Base-by-base conservation (phyloP, 2,888 invertebrate genomes). In the Thyatira batis region DNA sequence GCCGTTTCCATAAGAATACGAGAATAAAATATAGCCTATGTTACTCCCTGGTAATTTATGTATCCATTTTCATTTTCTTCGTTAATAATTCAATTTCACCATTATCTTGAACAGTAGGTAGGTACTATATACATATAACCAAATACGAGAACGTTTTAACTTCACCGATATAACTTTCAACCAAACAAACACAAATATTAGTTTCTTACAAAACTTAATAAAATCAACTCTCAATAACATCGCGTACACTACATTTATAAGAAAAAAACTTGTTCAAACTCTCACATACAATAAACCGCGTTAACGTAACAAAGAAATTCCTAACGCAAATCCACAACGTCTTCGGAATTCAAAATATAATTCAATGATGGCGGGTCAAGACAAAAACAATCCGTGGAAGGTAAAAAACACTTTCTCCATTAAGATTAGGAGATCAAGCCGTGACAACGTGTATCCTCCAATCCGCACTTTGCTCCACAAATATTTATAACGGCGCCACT, bases 401-500 rank as follows among this genome's bases (percentile, higher is more conserved):
- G 39, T 39, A 39, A 39, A 33, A 39, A 39, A 39, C 39, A 39
- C 17, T 39, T 17, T 39, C 39, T 39, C 39, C 39, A 39, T 39
- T 39, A 39, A 17, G 39, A 39, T 39, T 39, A 20, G 10, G 20
- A n/a, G 45, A 23, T 45, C 20, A 45, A 11, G 23, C 11, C 20
- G 23, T 39, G 20, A 45, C n/a, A 45, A 23, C n/a, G 6, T 20
- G 45, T 21, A 45, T 45, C 20, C 39, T 17, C 17, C 11, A 45
- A 45, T 45, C 20, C 20, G 21, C 23, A 23, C 23, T 45, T 45
- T 23, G 13, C 25, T 50, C 33, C 39, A 51, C 44, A 55, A 52
- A 65, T 67, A 69, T 68, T 68, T 69, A 60, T 65, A 61, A 59
- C 56, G 60, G 59, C 63, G 60, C 49, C 52, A n/a, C 52, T 46